Evolutionary conservation across 2,888 invertebrate genomes (phyloP), one percentile per base, ranked within the genome.

Genomic region (Scaptodrosophila latifasciaeformis): DNA sequence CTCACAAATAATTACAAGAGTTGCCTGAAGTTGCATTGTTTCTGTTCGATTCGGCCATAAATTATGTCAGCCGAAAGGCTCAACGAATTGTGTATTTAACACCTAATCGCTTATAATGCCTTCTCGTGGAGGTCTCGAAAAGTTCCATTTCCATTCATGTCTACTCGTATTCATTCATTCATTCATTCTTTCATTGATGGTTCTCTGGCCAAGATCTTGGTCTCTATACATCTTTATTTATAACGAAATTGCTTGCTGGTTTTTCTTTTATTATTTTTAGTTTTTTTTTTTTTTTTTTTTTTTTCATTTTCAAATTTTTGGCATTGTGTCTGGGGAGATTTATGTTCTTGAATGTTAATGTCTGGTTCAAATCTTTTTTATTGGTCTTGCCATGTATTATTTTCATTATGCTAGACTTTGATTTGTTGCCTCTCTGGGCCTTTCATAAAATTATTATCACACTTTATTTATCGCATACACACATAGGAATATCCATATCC

Each of bases 361-460:
- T 66, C 67, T 67, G 66, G 61, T 53, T 71, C 57, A 76, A 79
- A 70, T 76, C 71, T 63, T 71, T 66, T 80, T 71, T 65, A 68
- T 69, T 74, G 61, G 62, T 24, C 10, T 59, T 37, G 46, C 42
- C 29, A 54, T 35, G 61, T 52, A 61, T 74, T 76, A 69, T 79
- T 54, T 63, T 69, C 46, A 47, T 30, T 47, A 35, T 34, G 6
- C 7, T 10, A 21, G 10, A 54, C 57, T 58, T 62, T 75, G 79
- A 75, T 71, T 75, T 79, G 70, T 80, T 77, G 55, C 68, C 60
- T 57, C 49, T 47, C 59, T 54, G 52, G 61, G 37, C 64, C 69
- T 67, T 75, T 67, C 75, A 68, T 75, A 67, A 80, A 77, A 77
- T 81, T 81, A 80, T 80, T 80, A 81, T 79, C 80, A 77, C 79